Conservation (phyloP, 2,113 vertebrate genomes). For the Dasyornis broadbenti region DNA sequence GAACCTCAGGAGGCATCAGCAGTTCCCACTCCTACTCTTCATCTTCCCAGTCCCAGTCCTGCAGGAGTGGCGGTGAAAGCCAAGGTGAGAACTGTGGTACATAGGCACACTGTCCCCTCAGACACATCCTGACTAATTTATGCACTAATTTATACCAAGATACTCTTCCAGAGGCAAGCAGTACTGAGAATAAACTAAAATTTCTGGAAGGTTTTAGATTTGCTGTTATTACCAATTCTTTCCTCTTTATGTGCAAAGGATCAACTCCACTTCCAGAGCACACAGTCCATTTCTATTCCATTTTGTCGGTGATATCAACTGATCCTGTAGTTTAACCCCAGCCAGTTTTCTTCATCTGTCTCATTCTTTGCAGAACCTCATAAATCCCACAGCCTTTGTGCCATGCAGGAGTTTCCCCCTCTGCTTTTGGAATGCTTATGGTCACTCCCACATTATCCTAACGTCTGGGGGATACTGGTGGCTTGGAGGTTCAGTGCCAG, state of each 20-base stretch:
- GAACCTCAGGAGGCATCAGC: constrained; percentile 29
- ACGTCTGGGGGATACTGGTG: neutral
- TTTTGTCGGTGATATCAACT: neutral
- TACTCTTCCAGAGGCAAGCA: neutral
- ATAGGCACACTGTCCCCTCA: neutral
- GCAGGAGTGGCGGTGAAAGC: constrained; percentile 29
- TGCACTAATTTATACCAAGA: neutral
- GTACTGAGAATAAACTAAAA: neutral
- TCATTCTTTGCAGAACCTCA: neutral
- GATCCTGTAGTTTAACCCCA: neutral
- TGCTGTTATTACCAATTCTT: neutral
- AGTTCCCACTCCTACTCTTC: constrained; percentile 58
- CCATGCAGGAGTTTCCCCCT: neutral
- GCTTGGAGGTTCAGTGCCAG: neutral
- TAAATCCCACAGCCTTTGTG: neutral
- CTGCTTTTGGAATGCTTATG: neutral
- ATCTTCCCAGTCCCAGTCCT: constrained; percentile 52
- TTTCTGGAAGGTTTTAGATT: neutral
- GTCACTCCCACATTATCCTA: neutral
- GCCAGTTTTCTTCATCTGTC: neutral
- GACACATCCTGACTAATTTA: neutral
- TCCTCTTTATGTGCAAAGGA: neutral
- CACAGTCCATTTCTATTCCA: neutral
- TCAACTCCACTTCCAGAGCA: neutral
- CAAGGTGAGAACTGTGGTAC: constrained; percentile 23